A percentile compares a stretch with the other conserved stretches of the same genome.
Conservation (phyloP, 2,797 vertebrate species). For the Dipus sagitta region DNA sequence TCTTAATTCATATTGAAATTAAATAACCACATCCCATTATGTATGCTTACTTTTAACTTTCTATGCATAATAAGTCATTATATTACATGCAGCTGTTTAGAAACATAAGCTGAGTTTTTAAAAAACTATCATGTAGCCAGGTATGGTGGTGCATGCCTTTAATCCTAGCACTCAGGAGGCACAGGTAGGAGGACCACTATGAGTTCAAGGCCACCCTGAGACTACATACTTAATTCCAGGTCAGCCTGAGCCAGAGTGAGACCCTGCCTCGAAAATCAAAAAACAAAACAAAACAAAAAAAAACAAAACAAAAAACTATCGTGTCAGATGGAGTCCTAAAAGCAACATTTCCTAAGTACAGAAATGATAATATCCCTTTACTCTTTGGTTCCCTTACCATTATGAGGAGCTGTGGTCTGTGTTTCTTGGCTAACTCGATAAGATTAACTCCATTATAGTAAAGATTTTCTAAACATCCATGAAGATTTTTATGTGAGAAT, state of each 20-base stretch:
- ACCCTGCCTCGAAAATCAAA: too few species aligned
- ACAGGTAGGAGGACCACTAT: too few species aligned
- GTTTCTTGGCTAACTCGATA: constrained; percentile 89
- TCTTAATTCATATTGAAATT: constrained; percentile 32
- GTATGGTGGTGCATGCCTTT: too few species aligned
- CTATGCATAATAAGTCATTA: not conserved
- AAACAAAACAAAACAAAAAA: too few species aligned
- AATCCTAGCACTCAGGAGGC: too few species aligned
- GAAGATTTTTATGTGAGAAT: constrained; percentile 88
- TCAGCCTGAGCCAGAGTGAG: too few species aligned
- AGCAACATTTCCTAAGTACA: not conserved
- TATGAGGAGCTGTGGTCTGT: constrained; percentile 88
- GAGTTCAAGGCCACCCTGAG: too few species aligned
- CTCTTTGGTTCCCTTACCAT: constrained; percentile 87
- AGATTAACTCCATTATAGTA: constrained; percentile 92
- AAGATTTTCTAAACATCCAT: constrained; percentile 95
- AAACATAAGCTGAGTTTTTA: not conserved
- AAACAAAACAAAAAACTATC: not conserved
- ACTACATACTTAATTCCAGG: too few species aligned
- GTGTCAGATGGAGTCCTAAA: not conserved
- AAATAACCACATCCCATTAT: not conserved
- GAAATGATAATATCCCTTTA: not conserved
- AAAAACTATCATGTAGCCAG: too few species aligned
- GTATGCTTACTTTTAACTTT: not conserved
- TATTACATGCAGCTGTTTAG: not conserved